Percentiles rank a stretch among this genome's conserved stretches.
Conservation (phyloP, 1,140 invertebrate genomes). For the Triops cancriformis region DNA sequence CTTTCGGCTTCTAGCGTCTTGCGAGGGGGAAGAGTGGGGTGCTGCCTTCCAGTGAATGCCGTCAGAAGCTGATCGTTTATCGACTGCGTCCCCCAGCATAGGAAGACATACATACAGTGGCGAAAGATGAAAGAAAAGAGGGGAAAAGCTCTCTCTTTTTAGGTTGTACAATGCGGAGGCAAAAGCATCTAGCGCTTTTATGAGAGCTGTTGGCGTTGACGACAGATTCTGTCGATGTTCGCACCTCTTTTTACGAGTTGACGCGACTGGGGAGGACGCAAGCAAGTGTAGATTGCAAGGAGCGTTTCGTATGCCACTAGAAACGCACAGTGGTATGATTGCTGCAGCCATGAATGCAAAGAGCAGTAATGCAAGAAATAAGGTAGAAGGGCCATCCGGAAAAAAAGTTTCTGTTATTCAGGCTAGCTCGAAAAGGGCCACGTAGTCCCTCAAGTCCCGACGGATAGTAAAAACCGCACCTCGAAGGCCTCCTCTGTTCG, state of each 20-base stretch:
- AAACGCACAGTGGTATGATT: background rate
- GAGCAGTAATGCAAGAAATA: background rate
- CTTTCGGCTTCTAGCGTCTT: background rate
- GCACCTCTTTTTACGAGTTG: slow-evolving; percentile 7
- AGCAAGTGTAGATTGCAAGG: background rate
- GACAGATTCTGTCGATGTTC: background rate
- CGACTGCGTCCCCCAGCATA: background rate
- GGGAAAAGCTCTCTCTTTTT: background rate
- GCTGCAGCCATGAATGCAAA: slow-evolving; percentile 5
- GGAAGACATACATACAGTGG: slow-evolving; percentile 9
- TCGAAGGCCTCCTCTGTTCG: background rate
- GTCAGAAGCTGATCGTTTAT: slow-evolving; percentile 13
- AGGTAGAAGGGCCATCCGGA: background rate
- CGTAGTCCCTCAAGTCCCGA: background rate
- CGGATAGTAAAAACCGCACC: background rate
- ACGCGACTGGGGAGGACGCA: background rate
- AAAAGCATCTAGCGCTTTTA: background rate
- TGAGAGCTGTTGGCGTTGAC: slow-evolving; percentile 1
- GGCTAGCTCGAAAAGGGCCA: background rate
- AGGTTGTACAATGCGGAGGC: background rate
- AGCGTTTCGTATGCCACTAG: background rate
- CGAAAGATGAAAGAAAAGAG: slow-evolving; percentile 1
- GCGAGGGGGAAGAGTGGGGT: background rate
- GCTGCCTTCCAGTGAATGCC: background rate
- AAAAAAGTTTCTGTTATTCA: background rate